Conservation (phyloP, 2,113 vertebrate species). For the Oophaga pumilio region DNA sequence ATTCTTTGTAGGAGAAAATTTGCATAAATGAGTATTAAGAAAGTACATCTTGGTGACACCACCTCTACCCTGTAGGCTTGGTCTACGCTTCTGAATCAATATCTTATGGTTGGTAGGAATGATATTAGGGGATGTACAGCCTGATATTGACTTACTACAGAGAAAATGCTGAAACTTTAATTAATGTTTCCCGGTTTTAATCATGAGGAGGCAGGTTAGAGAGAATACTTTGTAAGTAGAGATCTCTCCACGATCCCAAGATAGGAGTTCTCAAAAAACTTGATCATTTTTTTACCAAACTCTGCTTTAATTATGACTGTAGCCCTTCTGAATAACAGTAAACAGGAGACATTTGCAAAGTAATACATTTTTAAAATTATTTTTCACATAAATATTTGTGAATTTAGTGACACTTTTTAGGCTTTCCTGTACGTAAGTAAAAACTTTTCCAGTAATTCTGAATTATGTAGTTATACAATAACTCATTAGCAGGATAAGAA, state of each 20-base stretch:
- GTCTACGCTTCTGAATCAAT: neutral
- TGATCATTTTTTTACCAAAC: neutral
- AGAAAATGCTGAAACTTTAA: neutral
- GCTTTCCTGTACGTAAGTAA: neutral
- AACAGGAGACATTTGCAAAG: neutral
- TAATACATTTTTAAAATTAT: neutral
- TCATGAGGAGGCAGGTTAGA: neutral
- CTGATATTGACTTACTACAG: neutral
- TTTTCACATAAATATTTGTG: neutral
- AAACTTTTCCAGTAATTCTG: neutral
- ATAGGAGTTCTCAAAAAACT: neutral
- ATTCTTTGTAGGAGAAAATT: neutral
- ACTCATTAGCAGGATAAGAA: neutral
- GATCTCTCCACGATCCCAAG: neutral
- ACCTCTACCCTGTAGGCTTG: too few relatives aligned
- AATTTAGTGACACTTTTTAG: neutral
- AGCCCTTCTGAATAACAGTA: neutral
- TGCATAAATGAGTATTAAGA: neutral
- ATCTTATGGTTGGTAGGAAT: neutral
- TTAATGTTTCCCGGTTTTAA: neutral
- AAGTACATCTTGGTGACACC: too few relatives aligned
- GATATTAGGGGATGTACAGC: neutral
- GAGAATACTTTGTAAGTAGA: neutral
- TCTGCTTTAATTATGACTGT: neutral
- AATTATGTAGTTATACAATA: neutral